A percentile compares a stretch with the other conserved stretches of the same genome.
phyloP scores from a whole-genome alignment of 2,797 vertebrate species.

The Bradypus variegatus region DNA sequence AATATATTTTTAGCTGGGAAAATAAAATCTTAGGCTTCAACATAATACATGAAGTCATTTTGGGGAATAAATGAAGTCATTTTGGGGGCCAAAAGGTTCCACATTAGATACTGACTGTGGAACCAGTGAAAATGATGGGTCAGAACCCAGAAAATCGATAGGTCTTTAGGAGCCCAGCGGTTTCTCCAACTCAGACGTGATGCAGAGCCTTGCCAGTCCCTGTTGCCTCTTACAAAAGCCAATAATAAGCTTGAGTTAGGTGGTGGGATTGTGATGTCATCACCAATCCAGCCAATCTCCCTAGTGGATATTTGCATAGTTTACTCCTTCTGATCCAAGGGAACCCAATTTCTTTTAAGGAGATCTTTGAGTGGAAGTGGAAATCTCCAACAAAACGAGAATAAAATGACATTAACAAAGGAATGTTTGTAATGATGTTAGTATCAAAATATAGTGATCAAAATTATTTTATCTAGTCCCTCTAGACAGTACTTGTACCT shows the following conservation, averaged over 20 bases:
- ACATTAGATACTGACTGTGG: neutral
- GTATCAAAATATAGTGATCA: slow-evolving; percentile 1
- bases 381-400: slow-evolving; percentile 25
- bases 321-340: slow-evolving; percentile 13
- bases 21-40: neutral
- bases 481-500: neutral
- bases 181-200: neutral
- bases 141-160: neutral
- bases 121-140: neutral
- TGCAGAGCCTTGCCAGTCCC: neutral
- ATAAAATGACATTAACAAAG: slow-evolving; percentile 32
- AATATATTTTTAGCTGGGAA: neutral
- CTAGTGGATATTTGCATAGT: slow-evolving; percentile 42
- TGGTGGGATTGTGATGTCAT: slow-evolving; percentile 58
- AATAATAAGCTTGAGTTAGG: slow-evolving; percentile 34
- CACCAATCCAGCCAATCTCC: slow-evolving; percentile 35
- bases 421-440: slow-evolving; percentile 19
- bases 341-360: slow-evolving; percentile 39
- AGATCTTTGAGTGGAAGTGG: neutral
- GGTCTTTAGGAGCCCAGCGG: neutral
- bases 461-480: neutral
- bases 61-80: slow-evolving; percentile 1
- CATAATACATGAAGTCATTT: neutral
- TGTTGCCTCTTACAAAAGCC: slow-evolving; percentile 34
- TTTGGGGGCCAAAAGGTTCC: neutral